Evolutionary conservation across 1,140 invertebrate species (phyloP).

Genomic region (Drosophila burlai): DNA sequence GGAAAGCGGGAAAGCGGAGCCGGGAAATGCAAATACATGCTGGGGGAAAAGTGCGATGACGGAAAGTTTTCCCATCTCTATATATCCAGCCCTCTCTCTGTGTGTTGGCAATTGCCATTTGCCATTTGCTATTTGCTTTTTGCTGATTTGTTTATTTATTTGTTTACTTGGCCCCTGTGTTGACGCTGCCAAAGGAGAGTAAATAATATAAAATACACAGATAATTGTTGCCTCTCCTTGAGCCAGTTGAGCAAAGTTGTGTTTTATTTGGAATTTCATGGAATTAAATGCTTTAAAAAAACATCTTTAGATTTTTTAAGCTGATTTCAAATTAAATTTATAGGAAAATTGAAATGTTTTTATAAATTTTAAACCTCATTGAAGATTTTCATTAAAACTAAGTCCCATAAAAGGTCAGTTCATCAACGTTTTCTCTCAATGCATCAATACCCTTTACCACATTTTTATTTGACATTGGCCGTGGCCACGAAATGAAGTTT

Average conservation of each 20-base stretch:
- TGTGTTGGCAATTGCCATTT: conserved; percentile 18
- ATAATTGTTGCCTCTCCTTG: conserved; percentile 35
- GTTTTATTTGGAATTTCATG: neutral
- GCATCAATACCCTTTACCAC: neutral
- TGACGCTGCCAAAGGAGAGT: conserved; percentile 54
- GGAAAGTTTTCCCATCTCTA: conserved; percentile 13
- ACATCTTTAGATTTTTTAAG: neutral
- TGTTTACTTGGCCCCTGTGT: conserved; percentile 53
- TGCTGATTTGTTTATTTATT: conserved; percentile 47
- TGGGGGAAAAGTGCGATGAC: conserved; percentile 12
- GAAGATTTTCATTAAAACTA: neutral
- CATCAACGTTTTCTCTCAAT: neutral
- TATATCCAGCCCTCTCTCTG: neutral
- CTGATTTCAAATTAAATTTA: neutral
- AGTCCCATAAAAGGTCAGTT: neutral
- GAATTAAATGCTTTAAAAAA: neutral
- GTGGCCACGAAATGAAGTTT: conserved; percentile 34
- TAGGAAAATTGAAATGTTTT: no score
- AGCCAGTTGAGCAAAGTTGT: neutral
- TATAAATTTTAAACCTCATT: no score
- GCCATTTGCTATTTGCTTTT: conserved; percentile 35
- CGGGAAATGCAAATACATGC: conserved; percentile 34
- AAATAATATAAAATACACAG: conserved; percentile 47
- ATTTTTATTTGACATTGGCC: conserved; percentile 11
- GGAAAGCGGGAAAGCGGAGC: neutral